Conservation (phyloP, 2,888 invertebrate species). For the Gibbula magus region DNA sequence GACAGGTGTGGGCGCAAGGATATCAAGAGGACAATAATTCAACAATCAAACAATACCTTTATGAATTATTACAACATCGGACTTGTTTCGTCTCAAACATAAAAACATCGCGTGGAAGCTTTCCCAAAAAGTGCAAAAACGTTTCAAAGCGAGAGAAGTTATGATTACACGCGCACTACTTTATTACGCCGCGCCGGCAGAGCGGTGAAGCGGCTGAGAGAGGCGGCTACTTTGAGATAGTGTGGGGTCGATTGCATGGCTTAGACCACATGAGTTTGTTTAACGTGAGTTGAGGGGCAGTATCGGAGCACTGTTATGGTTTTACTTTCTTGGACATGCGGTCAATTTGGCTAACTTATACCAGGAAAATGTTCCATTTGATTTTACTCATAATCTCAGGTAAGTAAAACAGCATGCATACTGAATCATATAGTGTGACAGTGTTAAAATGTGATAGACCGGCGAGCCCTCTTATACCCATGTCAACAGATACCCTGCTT, state of each 20-base stretch:
- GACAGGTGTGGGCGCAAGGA: constrained; percentile 1
- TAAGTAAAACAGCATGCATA: neutral
- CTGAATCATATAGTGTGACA: neutral
- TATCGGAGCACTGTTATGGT: neutral
- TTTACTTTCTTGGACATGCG: neutral
- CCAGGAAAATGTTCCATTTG: constrained; percentile 5
- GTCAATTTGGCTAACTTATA: constrained; percentile 10
- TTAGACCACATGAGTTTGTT: constrained; percentile 6
- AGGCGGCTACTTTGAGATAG: constrained; percentile 13
- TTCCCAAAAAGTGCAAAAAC: neutral
- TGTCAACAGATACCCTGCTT: neutral
- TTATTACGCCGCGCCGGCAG: neutral
- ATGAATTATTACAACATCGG: neutral
- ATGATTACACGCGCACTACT: neutral
- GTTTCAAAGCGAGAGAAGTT: neutral
- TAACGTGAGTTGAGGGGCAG: neutral
- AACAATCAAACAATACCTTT: neutral
- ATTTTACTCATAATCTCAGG: neutral
- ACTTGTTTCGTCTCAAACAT: neutral
- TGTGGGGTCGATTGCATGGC: constrained; percentile 5
- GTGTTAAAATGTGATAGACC: neutral
- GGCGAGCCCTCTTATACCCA: neutral
- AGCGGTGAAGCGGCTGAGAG: neutral
- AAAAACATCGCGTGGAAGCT: neutral
- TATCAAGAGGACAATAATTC: neutral